Evolutionary conservation across 2,888 invertebrate genomes (phyloP), one percentile per base, ranked within the genome.

Genomic region (Helobdella robusta): DNA sequence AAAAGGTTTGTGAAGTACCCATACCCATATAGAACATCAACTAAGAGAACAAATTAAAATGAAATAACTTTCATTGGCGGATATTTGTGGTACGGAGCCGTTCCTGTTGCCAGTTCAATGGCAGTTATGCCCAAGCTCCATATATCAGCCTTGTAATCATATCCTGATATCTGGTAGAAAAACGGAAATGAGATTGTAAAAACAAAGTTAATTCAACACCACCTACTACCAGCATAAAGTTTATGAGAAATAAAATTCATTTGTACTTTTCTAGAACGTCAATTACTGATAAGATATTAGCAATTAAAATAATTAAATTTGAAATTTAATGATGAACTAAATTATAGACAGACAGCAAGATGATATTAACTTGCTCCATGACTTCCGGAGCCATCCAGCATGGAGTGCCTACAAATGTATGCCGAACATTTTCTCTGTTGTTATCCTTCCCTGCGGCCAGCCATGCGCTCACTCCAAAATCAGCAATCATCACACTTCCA

Each of bases 301-400:
- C 44, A 40, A 40, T n/a, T 15, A 40, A 11, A 40, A 40, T 15
- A 40, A 40, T 40, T 15, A 40, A 40, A 40, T n/a, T n/a, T 15
- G n/a, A 15, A 40, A 40, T n/a, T 15, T 15, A 40, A 40, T 15
- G n/a, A 40, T 15, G n/a, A 11, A 40, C 11, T 40, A 40, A 40
- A 40, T 15, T 15, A n/a, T 15, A 40, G 11, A 40, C 11, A 40
- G n/a, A 11, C 11, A 40, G 11, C 11, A 40, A 11, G n/a, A 40
- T n/a, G n/a, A 40, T 32, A 50, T 67, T 50, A 66, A 77, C 78
- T 75, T 80, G 80, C 71, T 79, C 79, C 95, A 97, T 97, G 71
- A 98, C 97, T 83, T 98, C 97, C 0, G 97, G 97, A 1, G 97
- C 95, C 95, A 95, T 95, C 95, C 95, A 98, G 77, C 95, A 97